These are phyloP conservation scores for Capreolus pygargus DNA, from an alignment of 2,113 vertebrate species.

Conservation along the genomic window DNA sequence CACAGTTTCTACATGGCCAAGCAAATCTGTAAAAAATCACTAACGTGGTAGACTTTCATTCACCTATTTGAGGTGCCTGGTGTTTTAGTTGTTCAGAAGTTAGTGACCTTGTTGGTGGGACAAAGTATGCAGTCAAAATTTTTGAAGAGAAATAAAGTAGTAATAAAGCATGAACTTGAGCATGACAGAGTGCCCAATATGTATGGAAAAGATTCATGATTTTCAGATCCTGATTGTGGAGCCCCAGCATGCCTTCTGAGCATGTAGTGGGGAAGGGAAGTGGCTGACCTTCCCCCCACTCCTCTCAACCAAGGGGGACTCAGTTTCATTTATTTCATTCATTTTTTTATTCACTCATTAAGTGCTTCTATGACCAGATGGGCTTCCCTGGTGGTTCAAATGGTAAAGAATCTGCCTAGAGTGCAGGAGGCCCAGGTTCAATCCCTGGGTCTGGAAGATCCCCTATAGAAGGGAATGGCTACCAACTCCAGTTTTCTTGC, in stretches of 20 bases:
- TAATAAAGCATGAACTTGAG: background rate
- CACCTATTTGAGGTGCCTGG: background rate
- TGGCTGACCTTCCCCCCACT: background rate
- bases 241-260: background rate
- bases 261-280: no score
- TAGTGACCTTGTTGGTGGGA: background rate
- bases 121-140: background rate
- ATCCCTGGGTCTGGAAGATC: background rate
- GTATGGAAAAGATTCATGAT: background rate
- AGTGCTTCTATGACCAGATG: background rate
- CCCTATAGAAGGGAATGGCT: background rate
- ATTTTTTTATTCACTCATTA: background rate
- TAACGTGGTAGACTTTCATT: background rate
- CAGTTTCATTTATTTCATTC: background rate
- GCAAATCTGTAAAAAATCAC: background rate
- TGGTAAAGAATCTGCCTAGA: background rate
- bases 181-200: background rate
- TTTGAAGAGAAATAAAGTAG: background rate
- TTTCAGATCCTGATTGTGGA: background rate
- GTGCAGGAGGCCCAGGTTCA: background rate
- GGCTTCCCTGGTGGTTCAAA: background rate
- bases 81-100: conserved; percentile 9
- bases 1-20: background rate
- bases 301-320: background rate
- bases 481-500: background rate